Evolutionary conservation across 2,797 vertebrate genomes (phyloP).

Genomic region (Avahi laniger): DNA sequence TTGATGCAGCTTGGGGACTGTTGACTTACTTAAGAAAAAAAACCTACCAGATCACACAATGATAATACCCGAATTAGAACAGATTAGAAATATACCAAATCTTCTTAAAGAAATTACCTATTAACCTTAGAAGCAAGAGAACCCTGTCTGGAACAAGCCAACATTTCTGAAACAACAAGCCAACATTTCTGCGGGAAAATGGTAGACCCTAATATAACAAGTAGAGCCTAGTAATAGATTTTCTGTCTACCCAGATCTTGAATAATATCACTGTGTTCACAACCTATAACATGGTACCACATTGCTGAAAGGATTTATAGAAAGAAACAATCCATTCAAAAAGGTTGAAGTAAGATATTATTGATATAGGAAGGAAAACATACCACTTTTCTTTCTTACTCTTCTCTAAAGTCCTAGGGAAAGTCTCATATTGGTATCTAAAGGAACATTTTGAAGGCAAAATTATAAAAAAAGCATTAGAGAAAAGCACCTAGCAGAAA

Average conservation of each 20-base stretch:
- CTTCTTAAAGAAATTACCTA: neutral
- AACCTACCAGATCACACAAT: neutral
- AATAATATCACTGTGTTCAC: neutral
- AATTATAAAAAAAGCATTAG: slow-evolving; percentile 14
- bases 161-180: neutral
- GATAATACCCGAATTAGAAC: neutral
- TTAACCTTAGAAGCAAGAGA: neutral
- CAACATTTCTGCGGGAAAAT: neutral
- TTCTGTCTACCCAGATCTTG: neutral
- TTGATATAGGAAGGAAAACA: neutral
- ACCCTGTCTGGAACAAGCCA: neutral
- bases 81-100: neutral
- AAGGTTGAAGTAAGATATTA: neutral
- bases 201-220: neutral
- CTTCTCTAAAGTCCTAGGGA: neutral
- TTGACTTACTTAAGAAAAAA: neutral
- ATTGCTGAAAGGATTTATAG: neutral
- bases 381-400: neutral
- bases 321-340: neutral
- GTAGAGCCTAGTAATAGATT: neutral
- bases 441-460: neutral
- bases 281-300: neutral
- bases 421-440: neutral
- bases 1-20: neutral
- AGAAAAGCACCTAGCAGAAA: neutral